Conservation (phyloP, 1,140 invertebrate species). For the Augochlora pura region DNA sequence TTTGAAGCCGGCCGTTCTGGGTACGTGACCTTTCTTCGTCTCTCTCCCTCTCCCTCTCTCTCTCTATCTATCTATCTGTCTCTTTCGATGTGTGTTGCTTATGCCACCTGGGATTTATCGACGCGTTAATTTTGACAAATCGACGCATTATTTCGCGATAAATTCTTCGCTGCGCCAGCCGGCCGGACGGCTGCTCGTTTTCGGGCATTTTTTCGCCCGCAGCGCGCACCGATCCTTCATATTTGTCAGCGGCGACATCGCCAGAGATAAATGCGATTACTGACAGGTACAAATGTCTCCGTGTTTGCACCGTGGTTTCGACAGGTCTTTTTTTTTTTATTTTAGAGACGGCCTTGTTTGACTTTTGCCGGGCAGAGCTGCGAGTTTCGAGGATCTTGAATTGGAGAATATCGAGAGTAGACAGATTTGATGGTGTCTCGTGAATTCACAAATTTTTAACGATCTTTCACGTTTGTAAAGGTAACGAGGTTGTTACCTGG, state of each 20-base stretch:
- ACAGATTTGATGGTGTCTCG: too few species aligned
- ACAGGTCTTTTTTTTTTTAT: slow-evolving; percentile 12
- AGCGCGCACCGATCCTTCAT: slow-evolving; percentile 55
- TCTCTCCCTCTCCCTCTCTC: too few species aligned
- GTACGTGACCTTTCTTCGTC: too few species aligned
- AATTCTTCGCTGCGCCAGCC: slow-evolving; percentile 6
- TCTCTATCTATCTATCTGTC: too few species aligned
- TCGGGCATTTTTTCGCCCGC: slow-evolving; percentile 54
- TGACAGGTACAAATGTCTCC: slow-evolving; percentile 62
- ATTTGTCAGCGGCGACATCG: slow-evolving; percentile 37
- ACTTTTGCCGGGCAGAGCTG: too few species aligned
- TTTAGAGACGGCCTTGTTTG: background rate
- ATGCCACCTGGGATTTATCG: slow-evolving; percentile 24
- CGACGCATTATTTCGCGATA: slow-evolving; percentile 32
- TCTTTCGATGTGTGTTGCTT: background rate
- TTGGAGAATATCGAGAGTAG: too few species aligned
- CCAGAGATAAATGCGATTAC: slow-evolving; percentile 60
- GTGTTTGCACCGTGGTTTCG: slow-evolving; percentile 44
- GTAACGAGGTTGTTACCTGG: too few species aligned
- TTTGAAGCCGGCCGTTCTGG: too few species aligned
- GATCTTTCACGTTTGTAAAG: too few species aligned
- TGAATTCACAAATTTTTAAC: too few species aligned
- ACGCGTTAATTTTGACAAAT: slow-evolving; percentile 41
- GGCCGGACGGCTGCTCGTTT: slow-evolving; percentile 51
- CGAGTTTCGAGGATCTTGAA: too few species aligned